These are phyloP conservation scores for Cydia fagiglandana DNA, from an alignment of 1,140 invertebrate species.

Conservation along the genomic window DNA sequence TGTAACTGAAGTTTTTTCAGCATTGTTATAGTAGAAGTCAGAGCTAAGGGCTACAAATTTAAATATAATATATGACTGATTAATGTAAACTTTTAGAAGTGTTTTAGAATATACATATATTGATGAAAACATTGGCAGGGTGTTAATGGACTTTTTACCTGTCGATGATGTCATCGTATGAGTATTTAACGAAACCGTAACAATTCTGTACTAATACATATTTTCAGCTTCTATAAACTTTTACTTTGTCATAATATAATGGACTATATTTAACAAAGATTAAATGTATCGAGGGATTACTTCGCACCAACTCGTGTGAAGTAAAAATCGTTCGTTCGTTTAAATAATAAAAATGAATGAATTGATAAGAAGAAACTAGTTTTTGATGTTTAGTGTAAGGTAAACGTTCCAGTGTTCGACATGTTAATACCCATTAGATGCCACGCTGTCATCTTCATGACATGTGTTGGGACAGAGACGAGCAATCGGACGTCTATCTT, in stretches of 20 bases:
- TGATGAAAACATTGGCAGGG: background rate
- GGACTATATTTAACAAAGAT: conserved; percentile 27
- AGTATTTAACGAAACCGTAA: background rate
- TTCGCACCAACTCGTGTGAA: background rate
- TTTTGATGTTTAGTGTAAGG: too few species aligned
- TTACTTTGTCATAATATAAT: conserved; percentile 26
- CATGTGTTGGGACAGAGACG: too few species aligned
- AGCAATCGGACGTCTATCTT: too few species aligned
- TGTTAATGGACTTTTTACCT: too few species aligned
- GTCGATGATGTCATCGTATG: background rate
- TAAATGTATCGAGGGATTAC: background rate
- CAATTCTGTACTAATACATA: background rate
- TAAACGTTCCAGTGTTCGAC: too few species aligned
- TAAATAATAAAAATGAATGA: background rate
- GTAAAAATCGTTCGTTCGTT: background rate
- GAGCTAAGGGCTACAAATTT: background rate
- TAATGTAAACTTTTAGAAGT: background rate
- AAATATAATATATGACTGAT: background rate
- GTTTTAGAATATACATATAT: too few species aligned
- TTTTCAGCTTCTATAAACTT: background rate
- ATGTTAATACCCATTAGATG: too few species aligned
- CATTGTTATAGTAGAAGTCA: background rate
- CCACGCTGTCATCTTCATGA: too few species aligned
- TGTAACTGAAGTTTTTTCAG: background rate
- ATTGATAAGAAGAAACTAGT: background rate